Base-by-base conservation (phyloP, 2,113 vertebrate species). In the Sceloporus tristichus region DNA sequence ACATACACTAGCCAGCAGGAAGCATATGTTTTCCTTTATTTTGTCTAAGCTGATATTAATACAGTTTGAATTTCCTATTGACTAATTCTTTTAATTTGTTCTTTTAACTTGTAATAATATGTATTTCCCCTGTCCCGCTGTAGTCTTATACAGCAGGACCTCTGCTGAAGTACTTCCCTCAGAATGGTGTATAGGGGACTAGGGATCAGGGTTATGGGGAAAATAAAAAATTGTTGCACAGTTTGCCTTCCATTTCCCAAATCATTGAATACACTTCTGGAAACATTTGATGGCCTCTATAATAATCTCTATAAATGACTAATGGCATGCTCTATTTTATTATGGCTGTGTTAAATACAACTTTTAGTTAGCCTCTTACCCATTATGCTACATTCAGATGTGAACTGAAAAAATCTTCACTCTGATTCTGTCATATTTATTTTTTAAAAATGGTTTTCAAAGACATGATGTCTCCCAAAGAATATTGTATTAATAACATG, bases 1-100 rank as follows among this genome's bases (percentile, higher is more conserved):
- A 70, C 10, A 23, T 13, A 10, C 25, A 53, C 10, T 38, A 70
- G 59, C 19, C 13, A 48, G 76, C 85, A 83, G 80, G 79, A 92
- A 77, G 68, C 23, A 7, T 82, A 38, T 82, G 48, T 87, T 94
- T 92, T 21, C 82, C 1, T 2, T 71, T 85, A 4, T 85, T 3
- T 48, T 82, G 2, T 88, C 70, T 54, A 59, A 54, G 11, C 19
- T 75, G 78, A 81, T 89, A 29, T 76, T 85, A 65, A 48, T 82
- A 27, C 9, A 76, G 79, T 90, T 54, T 71, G 54, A 34, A 34
- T 83, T 4, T 76, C 42, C 38, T 18, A 1, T 68, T 91, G 75
- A 29, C 75, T 92, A 70, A 9, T 34, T 34, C 34, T 34, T 34
- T 34, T 34, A 34, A 34, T 34, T 34, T 34, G 71, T 79, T 29